phyloP scores from a whole-genome alignment of 2,113 vertebrate genomes.

The Strix aluco region DNA sequence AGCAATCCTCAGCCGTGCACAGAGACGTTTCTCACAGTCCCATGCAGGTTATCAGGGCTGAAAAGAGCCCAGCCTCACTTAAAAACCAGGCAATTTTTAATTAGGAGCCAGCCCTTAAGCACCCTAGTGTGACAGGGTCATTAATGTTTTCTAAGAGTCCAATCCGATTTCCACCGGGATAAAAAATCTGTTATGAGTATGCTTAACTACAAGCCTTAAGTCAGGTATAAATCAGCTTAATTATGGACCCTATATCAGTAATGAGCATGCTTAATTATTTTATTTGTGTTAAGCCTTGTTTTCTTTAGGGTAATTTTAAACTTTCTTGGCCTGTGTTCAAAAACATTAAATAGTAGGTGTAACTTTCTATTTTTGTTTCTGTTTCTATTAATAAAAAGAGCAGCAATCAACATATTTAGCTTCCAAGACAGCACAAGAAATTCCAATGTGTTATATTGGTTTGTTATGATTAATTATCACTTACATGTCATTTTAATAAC shows the following conservation, averaged over 20 bases:
- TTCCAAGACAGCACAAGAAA: not conserved
- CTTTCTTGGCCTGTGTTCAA: not conserved
- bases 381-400: not conserved
- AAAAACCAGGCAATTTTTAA: not conserved
- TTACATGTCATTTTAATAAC: not conserved
- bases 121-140: not conserved
- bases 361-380: not conserved
- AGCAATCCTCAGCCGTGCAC: not conserved
- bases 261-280: constrained; percentile 12
- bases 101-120: not conserved
- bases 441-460: not conserved
- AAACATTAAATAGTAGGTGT: not conserved
- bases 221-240: constrained; percentile 25
- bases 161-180: not conserved
- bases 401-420: not conserved
- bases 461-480: not conserved
- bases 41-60: not conserved
- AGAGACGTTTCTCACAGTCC: not conserved
- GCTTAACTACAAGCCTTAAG: not conserved
- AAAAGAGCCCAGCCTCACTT: not conserved
- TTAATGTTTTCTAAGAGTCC: not conserved
- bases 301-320: constrained; percentile 16
- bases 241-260: not conserved
- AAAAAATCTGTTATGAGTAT: not conserved
- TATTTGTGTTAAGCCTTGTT: constrained; percentile 15